Base-by-base conservation (phyloP, 2,888 invertebrate genomes). In the Drosophila pegasa region DNA sequence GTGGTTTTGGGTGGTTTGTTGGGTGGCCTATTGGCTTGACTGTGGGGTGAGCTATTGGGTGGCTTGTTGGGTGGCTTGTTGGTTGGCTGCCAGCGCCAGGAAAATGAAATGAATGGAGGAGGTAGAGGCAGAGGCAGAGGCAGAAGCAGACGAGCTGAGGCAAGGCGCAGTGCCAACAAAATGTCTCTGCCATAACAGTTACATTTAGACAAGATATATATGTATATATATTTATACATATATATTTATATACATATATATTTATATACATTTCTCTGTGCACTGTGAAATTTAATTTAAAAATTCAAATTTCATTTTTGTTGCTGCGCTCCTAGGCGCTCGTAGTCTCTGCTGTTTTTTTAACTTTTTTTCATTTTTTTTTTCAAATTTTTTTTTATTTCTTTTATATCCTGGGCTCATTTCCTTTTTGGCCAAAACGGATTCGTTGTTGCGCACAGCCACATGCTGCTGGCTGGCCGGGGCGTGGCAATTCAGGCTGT, bases 251-350 rank as follows among this genome's bases (percentile, higher is more conserved):
- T 5, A 68, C 45, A 43, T 16, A 35, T 7, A 68, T 47, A 51
- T 45, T 56, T 40, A 41, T n/a, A 25, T 20, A n/a, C 50, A 29
- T 51, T 16, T 43, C 2, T 45, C n/a, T 75, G 56, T 75, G 72
- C 45, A 54, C 75, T 69, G 74, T 69, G 70, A 80, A 85, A 86
- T 86, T 88, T 86, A 88, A 86, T 86, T 88, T 86, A 78, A 88
- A 86, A 80, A 86, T 80, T 83, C 78, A 80, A 88, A 84, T 87
- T 84, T 59, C 40, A 45, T 58, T 76, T 64, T 76, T 69, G 71
- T 7, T 52, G 20, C 51, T 40, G 31, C 9, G 62, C 47, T 60
- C 43, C 78, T 60, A 71, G 59, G 67, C 71, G 48, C 29, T 22
- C 3, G 29, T 31, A n/a, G 25, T 54, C 41, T 62, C 31, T 20